Evolutionary conservation across 2,113 vertebrate species (phyloP).

Genomic region (Prunella fulvescens): DNA sequence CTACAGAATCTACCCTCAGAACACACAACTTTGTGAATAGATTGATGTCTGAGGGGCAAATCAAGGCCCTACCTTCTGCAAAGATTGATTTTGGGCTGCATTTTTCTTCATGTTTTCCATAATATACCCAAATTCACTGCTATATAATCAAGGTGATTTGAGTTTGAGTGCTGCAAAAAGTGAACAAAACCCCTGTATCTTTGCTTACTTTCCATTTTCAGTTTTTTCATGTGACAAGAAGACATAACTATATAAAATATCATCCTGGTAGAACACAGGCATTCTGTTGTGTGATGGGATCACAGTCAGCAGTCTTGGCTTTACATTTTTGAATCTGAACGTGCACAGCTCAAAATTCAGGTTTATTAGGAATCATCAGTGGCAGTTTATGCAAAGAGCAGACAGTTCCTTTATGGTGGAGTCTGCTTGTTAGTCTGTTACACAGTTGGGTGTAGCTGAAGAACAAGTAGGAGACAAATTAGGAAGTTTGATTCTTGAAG

Average conservation of each 20-base stretch:
- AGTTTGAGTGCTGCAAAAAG: neutral
- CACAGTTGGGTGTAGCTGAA: conserved; percentile 24
- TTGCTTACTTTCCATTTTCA: neutral
- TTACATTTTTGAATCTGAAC: neutral
- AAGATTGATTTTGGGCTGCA: neutral
- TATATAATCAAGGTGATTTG: neutral
- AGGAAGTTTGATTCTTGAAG: neutral
- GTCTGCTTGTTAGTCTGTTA: conserved; percentile 4
- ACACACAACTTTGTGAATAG: neutral
- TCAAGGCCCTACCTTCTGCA: neutral
- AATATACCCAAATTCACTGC: neutral
- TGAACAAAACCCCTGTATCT: neutral
- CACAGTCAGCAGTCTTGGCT: conserved; percentile 4
- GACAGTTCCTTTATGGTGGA: conserved; percentile 36
- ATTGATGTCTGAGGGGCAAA: neutral
- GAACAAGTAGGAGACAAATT: neutral
- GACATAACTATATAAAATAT: neutral
- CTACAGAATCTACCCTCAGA: neutral
- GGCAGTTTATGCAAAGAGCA: conserved; percentile 12
- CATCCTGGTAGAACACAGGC: neutral
- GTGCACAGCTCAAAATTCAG: neutral
- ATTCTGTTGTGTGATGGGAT: neutral
- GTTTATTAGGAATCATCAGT: conserved; percentile 47
- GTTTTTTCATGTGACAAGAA: neutral
- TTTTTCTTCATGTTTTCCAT: neutral